phyloP scores from a whole-genome alignment of 2,888 invertebrate species.

The Leptarthrus brevirostris region DNA sequence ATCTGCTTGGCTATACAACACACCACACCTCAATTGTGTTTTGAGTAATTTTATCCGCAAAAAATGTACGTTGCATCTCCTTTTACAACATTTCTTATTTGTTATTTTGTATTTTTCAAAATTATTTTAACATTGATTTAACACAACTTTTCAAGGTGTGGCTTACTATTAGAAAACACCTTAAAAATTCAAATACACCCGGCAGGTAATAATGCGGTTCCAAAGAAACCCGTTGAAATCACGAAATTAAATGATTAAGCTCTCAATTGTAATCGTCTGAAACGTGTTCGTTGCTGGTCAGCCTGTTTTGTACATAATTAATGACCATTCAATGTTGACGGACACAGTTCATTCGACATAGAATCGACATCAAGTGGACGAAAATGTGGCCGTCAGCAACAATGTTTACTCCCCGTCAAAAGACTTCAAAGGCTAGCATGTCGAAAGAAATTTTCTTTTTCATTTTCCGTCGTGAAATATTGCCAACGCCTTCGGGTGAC shows the following conservation, averaged over 20 bases:
- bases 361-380: slow-evolving; percentile 12
- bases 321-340: slow-evolving; percentile 33
- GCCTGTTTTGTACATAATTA: slow-evolving; percentile 9
- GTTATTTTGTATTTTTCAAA: too few species aligned
- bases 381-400: slow-evolving; percentile 22
- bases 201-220: slow-evolving; percentile 8
- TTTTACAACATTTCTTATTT: too few species aligned
- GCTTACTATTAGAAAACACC: too few species aligned
- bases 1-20: too few species aligned
- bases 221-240: slow-evolving; percentile 2
- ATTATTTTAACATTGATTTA: too few species aligned
- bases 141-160: too few species aligned
- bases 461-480: not conserved
- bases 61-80: too few species aligned
- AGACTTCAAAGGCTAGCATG: slow-evolving; percentile 26
- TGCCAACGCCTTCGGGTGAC: slow-evolving; percentile 35
- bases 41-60: too few species aligned
- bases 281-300: slow-evolving; percentile 3
- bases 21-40: too few species aligned
- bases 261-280: not conserved
- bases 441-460: slow-evolving; percentile 2
- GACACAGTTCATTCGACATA: slow-evolving; percentile 19
- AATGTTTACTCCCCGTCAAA: slow-evolving; percentile 25
- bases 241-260: slow-evolving; percentile 27
- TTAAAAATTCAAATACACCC: too few species aligned